phyloP scores from a whole-genome alignment of 2,888 invertebrate genomes.

The Anorthoa munda region DNA sequence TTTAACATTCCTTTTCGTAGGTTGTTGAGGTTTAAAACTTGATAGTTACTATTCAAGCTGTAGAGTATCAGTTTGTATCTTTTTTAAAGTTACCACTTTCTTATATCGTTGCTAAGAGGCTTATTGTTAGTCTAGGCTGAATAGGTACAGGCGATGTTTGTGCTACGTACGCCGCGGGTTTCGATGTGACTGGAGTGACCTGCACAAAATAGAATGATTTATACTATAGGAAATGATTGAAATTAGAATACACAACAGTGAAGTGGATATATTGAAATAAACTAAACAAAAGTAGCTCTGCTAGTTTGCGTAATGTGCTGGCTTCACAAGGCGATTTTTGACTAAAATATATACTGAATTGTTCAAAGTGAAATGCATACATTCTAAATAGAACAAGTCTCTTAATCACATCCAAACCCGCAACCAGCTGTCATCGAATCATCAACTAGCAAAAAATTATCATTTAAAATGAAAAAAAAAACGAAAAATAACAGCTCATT shows the following conservation, averaged over 20 bases:
- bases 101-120: conserved; percentile 81
- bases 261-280: not conserved
- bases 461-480: conserved; percentile 62
- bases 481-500: conserved; percentile 65
- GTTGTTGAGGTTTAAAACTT: conserved; percentile 80
- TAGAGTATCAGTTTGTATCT: conserved; percentile 78
- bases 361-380: not conserved
- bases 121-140: conserved; percentile 76
- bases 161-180: conserved; percentile 42
- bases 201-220: not conserved
- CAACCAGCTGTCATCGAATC: conserved; percentile 53
- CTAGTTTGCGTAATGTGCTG: too few species aligned
- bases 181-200: conserved; percentile 37
- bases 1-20: conserved; percentile 85
- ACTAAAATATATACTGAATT: not conserved
- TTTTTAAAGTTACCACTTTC: conserved; percentile 83
- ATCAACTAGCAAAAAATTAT: conserved; percentile 63
- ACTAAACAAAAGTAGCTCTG: not conserved
- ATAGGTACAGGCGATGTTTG: conserved; percentile 47
- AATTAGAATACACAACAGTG: not conserved
- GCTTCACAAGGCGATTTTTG: too few species aligned
- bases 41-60: conserved; percentile 77
- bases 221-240: not conserved
- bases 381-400: not conserved
- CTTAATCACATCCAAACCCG: conserved; percentile 46